Percentiles rank a stretch among this genome's conserved stretches.
Conservation (phyloP, 2,888 invertebrate genomes). For the Leptopilina drosophilae region DNA sequence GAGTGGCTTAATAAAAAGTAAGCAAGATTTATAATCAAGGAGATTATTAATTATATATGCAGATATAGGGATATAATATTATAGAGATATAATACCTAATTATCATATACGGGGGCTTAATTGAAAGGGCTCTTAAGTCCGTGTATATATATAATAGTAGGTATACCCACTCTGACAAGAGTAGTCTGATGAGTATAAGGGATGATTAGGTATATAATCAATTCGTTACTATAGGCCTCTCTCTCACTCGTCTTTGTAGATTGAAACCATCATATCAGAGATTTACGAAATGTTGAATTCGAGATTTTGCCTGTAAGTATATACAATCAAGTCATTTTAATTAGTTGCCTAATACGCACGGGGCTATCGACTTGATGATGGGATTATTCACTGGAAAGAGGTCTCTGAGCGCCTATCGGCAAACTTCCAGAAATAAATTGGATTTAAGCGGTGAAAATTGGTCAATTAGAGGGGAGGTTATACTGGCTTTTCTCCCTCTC, state of each 20-base stretch:
- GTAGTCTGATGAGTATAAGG: constrained; percentile 1
- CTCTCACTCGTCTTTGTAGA: constrained; percentile 40
- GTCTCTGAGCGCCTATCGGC: constrained; percentile 54
- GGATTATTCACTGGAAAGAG: constrained; percentile 66
- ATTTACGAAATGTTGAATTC: constrained; percentile 48
- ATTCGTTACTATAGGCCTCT: constrained; percentile 60
- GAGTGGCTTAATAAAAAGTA: no score
- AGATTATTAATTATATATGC: constrained; percentile 1
- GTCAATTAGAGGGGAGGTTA: constrained; percentile 67
- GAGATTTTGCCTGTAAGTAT: constrained; percentile 59
- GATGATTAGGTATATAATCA: constrained; percentile 65
- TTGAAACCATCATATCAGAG: constrained; percentile 44
- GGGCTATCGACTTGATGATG: constrained; percentile 54
- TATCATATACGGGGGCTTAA: not conserved
- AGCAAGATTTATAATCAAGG: no score
- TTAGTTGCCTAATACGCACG: constrained; percentile 56
- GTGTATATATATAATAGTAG: not conserved
- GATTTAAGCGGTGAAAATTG: constrained; percentile 73
- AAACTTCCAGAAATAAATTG: constrained; percentile 69
- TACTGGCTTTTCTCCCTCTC: constrained; percentile 66
- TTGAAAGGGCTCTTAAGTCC: not conserved
- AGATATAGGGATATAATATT: not conserved
- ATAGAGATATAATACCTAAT: not conserved
- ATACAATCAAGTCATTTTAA: constrained; percentile 63
- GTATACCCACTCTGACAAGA: not conserved